These are phyloP conservation scores for Antrozous pallidus DNA, from an alignment of 2,797 vertebrate species.

Conservation along the genomic window DNA sequence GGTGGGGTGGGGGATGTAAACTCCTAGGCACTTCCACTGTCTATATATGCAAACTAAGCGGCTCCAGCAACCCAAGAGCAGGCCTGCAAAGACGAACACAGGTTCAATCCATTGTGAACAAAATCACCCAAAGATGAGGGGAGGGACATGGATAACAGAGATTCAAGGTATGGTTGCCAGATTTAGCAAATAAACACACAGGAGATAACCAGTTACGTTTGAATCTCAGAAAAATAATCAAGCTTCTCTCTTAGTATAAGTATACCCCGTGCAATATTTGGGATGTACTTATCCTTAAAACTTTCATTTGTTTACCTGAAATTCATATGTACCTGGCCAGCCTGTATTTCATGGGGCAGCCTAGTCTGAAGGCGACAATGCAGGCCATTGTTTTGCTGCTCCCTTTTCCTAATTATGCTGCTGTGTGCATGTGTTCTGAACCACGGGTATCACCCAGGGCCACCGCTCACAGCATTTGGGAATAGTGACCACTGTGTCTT, in stretches of 20 bases:
- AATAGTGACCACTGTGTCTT: not conserved
- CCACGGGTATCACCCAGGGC: not conserved
- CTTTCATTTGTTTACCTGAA: not conserved
- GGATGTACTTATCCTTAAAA: not conserved
- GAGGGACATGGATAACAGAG: not conserved
- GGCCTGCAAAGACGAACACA: not conserved
- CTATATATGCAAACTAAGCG: not conserved
- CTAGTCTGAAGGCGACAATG: not conserved
- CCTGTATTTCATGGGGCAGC: not conserved
- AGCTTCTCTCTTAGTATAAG: not conserved
- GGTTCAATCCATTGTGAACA: not conserved
- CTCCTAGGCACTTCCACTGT: not conserved
- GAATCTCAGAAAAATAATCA: conserved; percentile 5
- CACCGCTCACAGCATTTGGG: not conserved
- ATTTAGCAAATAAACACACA: conserved; percentile 6
- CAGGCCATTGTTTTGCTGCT: not conserved
- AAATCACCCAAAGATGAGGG: not conserved
- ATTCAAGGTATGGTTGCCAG: not conserved
- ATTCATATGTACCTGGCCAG: not conserved
- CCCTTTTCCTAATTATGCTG: not conserved
- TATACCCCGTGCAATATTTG: not conserved
- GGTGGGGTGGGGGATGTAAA: not conserved
- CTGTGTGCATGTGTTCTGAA: not conserved
- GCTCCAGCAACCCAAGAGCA: not conserved
- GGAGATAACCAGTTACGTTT: not conserved